These are phyloP conservation scores for Heliconius melpomene DNA, from an alignment of 1,140 invertebrate genomes.

Conservation along the genomic window DNA sequence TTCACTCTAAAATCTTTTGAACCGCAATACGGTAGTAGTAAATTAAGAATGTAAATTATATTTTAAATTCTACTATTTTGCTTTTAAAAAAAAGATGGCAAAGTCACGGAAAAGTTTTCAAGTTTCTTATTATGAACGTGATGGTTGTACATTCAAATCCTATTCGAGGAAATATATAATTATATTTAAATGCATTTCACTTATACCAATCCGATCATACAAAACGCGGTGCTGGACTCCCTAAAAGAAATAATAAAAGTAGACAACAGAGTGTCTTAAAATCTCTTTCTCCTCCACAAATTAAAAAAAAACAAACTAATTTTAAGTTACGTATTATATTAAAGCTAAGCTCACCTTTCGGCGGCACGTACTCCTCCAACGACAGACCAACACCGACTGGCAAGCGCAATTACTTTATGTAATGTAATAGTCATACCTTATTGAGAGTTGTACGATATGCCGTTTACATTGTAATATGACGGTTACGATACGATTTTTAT, in stretches of 20 bases:
- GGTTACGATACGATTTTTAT: slow-evolving; percentile 1
- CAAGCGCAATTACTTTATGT: background rate
- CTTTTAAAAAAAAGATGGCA: no score
- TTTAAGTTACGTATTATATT: background rate
- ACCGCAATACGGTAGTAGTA: no score
- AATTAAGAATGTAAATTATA: no score
- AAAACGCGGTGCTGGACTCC: background rate
- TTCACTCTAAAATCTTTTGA: no score
- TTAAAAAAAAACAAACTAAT: background rate
- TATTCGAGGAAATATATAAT: no score
- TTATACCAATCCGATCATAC: background rate
- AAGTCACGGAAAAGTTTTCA: no score
- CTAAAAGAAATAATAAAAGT: background rate
- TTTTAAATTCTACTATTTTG: no score
- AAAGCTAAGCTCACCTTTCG: slow-evolving; percentile 7
- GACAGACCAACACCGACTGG: slow-evolving; percentile 13
- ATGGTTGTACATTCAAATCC: no score
- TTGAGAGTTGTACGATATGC: background rate
- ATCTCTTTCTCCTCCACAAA: background rate
- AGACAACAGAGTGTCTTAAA: background rate
- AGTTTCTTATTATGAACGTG: no score
- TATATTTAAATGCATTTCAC: no score
- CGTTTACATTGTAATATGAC: background rate
- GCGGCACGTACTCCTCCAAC: background rate
- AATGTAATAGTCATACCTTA: slow-evolving; percentile 16